Percentiles rank a stretch among this genome's conserved stretches.
Evolutionary conservation across 2,888 invertebrate genomes (phyloP).

Genomic region (Harmothoe impar): DNA sequence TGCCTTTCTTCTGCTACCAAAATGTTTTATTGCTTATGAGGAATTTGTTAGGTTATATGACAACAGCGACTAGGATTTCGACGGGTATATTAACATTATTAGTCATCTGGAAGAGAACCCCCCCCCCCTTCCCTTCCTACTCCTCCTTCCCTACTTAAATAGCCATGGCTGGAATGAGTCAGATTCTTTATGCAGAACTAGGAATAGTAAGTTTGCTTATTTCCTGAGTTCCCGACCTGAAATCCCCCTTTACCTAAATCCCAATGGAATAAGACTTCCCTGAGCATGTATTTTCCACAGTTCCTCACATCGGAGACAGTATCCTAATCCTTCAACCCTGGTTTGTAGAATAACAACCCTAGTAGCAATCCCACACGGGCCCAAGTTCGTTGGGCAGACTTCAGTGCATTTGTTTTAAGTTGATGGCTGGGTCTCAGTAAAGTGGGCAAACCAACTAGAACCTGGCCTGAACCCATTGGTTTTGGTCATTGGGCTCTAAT

Average conservation of each 20-base stretch:
- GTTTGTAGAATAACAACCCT: too few relatives aligned
- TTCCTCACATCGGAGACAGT: neutral
- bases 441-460: too few relatives aligned
- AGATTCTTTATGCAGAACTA: neutral
- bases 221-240: neutral
- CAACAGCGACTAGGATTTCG: neutral
- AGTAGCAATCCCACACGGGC: too few relatives aligned
- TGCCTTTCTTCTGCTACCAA: slow-evolving; percentile 1
- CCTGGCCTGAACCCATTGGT: too few relatives aligned
- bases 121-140: neutral
- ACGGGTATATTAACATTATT: neutral
- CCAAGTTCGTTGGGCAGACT: too few relatives aligned
- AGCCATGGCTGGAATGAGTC: neutral
- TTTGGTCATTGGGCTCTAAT: too few relatives aligned
- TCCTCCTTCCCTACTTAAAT: neutral
- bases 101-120: neutral
- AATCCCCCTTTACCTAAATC: neutral
- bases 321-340: too few relatives aligned
- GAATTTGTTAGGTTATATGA: too few relatives aligned
- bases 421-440: too few relatives aligned
- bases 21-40: neutral
- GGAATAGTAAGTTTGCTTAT: neutral
- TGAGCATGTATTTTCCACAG: neutral
- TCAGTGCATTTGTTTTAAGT: too few relatives aligned
- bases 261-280: neutral